A percentile compares a stretch with the other conserved stretches of the same genome.
Evolutionary conservation across 2,888 invertebrate genomes (phyloP).

Genomic region (Copidosoma aretas): DNA sequence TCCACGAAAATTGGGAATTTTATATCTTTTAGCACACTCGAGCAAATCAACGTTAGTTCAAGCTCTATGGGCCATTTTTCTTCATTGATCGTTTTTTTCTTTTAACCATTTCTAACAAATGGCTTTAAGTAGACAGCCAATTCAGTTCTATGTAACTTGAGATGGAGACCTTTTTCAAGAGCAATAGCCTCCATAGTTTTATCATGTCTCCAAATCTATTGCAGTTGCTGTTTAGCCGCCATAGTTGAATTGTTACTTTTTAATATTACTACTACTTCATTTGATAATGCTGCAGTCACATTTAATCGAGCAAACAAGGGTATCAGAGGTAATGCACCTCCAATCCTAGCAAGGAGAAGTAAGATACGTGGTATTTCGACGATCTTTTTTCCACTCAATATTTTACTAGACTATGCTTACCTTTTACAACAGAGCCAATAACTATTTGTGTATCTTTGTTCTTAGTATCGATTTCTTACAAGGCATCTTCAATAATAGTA

Average conservation of each 20-base stretch:
- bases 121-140: not conserved
- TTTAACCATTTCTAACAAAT: not conserved
- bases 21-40: not conserved
- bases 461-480: not conserved
- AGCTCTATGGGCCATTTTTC: not conserved
- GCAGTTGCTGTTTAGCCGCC: constrained; percentile 49
- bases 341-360: too few relatives aligned
- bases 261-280: constrained; percentile 54
- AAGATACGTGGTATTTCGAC: not conserved
- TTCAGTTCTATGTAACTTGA: not conserved
- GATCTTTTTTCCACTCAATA: not conserved
- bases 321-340: not conserved
- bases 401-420: not conserved
- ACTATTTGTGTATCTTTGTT: not conserved
- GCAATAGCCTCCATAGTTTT: constrained; percentile 56
- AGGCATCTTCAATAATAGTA: not conserved
- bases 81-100: not conserved
- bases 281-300: constrained; percentile 45
- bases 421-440: not conserved
- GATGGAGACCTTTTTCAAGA: constrained; percentile 44
- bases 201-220: too few relatives aligned
- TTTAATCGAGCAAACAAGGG: not conserved
- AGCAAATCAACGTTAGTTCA: not conserved
- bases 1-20: not conserved
- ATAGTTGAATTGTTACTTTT: constrained; percentile 55